These are phyloP conservation scores for Lepus timidus DNA, from an alignment of 2,113 vertebrate species.

Conservation along the genomic window DNA sequence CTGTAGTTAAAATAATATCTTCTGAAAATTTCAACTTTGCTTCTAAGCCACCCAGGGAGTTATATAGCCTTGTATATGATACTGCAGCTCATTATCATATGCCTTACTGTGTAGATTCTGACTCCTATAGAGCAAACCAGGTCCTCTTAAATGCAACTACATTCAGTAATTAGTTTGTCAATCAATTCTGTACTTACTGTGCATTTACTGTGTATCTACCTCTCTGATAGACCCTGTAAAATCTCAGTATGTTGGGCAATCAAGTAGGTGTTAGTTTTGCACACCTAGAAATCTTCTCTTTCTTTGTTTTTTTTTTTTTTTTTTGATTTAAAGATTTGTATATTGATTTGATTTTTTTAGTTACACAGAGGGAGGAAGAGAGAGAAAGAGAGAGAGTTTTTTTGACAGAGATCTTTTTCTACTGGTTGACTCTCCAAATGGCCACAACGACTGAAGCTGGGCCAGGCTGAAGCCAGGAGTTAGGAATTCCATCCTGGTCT, in stretches of 20 bases:
- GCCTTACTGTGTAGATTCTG: background rate
- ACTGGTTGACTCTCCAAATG: no score
- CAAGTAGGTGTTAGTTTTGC: background rate
- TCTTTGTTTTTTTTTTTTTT: no score
- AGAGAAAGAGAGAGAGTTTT: no score
- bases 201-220: background rate
- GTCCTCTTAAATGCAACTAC: background rate
- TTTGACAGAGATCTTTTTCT: no score
- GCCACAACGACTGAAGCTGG: no score
- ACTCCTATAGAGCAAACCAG: background rate
- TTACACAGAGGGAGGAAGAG: no score
- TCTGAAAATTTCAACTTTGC: slow-evolving; percentile 14
- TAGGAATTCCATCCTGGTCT: no score
- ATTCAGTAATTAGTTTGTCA: background rate
- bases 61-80: background rate
- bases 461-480: no score
- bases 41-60: background rate
- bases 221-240: background rate
- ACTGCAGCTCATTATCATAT: background rate
- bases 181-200: background rate
- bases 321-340: no score
- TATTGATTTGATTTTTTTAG: no score
- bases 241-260: background rate
- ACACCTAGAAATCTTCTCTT: no score
- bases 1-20: background rate